Percentiles rank a stretch among this genome's conserved stretches.
Evolutionary conservation across 2,113 vertebrate genomes (phyloP).

Genomic region (Proteles cristata): DNA sequence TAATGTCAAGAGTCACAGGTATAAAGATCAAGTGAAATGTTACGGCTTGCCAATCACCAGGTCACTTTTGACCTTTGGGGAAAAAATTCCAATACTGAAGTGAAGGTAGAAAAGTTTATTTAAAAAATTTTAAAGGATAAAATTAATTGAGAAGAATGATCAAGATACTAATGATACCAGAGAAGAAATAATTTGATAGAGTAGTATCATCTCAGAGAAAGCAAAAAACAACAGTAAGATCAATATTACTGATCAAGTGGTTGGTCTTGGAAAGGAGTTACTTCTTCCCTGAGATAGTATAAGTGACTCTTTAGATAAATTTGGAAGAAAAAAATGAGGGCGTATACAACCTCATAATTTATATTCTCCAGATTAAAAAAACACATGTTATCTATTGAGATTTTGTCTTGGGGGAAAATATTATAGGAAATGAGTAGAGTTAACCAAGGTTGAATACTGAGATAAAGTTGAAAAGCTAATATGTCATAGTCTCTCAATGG

Average conservation of each 20-base stretch:
- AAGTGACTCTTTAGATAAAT: not conserved
- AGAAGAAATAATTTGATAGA: not conserved
- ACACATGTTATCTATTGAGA: not conserved
- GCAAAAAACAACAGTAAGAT: not conserved
- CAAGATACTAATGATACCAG: not conserved
- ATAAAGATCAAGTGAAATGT: not conserved
- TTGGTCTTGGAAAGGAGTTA: not conserved
- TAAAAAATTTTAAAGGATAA: not conserved
- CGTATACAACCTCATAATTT: not conserved
- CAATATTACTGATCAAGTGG: not conserved
- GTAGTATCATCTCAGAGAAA: not conserved
- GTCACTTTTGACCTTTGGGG: not conserved
- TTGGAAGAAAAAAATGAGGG: not conserved
- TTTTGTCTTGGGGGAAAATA: not conserved
- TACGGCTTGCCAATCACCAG: not conserved
- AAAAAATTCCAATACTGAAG: not conserved
- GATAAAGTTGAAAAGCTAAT: not conserved
- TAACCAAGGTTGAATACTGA: not conserved
- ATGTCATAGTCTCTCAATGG: not conserved
- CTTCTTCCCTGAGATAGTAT: not conserved
- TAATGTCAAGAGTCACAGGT: not conserved
- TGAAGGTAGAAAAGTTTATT: not conserved
- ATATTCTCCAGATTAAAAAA: not conserved
- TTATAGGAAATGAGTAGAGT: not conserved
- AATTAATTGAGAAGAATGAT: not conserved